Evolutionary conservation across 2,888 invertebrate species (phyloP).

Genomic region (Agriopis aurantiaria): DNA sequence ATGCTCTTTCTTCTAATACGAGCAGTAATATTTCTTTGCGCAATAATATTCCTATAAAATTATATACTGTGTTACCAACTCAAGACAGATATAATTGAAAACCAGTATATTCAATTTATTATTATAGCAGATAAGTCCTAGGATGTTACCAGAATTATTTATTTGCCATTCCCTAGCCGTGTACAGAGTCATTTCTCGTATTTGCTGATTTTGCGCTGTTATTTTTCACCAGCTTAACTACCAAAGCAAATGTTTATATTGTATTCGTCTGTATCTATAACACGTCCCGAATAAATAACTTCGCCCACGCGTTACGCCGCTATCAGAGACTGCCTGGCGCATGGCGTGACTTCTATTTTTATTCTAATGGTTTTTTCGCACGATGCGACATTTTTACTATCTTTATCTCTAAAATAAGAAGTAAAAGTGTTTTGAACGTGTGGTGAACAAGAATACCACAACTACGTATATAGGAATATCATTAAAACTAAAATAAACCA

Average conservation of each 20-base stretch:
- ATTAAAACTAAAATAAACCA: too few relatives aligned
- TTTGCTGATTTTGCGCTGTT: constrained; percentile 8
- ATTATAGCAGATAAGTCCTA: too few relatives aligned
- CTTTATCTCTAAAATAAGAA: constrained; percentile 6
- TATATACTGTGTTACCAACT: too few relatives aligned
- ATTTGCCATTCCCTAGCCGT: too few relatives aligned
- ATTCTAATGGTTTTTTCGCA: constrained; percentile 22
- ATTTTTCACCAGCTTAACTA: constrained; percentile 11
- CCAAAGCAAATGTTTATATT: constrained; percentile 21
- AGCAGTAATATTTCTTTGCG: too few relatives aligned
- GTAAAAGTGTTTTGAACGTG: background rate
- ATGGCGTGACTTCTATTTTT: constrained; percentile 29
- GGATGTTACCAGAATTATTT: too few relatives aligned
- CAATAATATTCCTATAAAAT: too few relatives aligned
- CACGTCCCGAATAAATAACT: constrained; percentile 31
- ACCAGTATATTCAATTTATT: too few relatives aligned
- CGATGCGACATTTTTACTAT: constrained; percentile 18
- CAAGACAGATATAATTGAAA: too few relatives aligned
- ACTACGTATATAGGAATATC: background rate
- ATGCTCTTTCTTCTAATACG: too few relatives aligned
- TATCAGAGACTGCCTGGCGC: constrained; percentile 26
- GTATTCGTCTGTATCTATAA: constrained; percentile 16
- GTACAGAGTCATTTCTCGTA: background rate
- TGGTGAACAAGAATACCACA: background rate
- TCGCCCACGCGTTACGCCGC: constrained; percentile 21